Evolutionary conservation across 1,140 invertebrate genomes (phyloP).

Genomic region (Drosophila azteca): DNA sequence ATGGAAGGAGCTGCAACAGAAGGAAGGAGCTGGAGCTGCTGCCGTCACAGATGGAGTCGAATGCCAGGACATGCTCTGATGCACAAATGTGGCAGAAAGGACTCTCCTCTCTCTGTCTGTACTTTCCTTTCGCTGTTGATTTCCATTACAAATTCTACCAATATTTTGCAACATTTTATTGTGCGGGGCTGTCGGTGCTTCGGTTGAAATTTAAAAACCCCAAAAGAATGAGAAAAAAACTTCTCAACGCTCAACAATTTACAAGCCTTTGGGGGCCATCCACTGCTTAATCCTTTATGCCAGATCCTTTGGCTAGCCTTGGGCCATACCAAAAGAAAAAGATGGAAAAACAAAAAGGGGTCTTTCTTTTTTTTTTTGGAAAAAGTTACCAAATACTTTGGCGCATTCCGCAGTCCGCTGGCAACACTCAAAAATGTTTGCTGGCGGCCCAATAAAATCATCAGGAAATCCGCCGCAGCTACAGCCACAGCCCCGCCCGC

Average conservation of each 20-base stretch:
- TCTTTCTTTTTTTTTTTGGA: conserved; percentile 10
- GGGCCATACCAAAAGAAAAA: conserved; percentile 32
- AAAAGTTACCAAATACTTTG: conserved; percentile 76
- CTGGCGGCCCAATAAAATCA: conserved; percentile 79
- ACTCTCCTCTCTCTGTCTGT: neutral
- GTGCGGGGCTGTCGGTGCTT: conserved; percentile 43
- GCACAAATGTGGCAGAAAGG: conserved; percentile 9
- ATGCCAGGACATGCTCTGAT: conserved; percentile 42
- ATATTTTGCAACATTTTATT: conserved; percentile 69
- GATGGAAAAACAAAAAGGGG: conserved; percentile 7
- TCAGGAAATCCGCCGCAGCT: conserved; percentile 72
- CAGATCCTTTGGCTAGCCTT: conserved; percentile 48
- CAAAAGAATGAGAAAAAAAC: conserved; percentile 32
- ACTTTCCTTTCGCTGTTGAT: conserved; percentile 26
- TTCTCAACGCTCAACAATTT: conserved; percentile 60
- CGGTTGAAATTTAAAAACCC: conserved; percentile 59
- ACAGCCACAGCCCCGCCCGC: neutral
- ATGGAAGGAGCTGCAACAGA: conserved; percentile 18
- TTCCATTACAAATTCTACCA: conserved; percentile 45
- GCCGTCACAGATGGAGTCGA: conserved; percentile 26
- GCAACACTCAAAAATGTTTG: conserved; percentile 81
- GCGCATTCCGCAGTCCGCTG: conserved; percentile 72
- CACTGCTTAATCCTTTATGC: conserved; percentile 74
- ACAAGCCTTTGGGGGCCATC: conserved; percentile 54
- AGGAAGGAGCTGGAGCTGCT: conserved; percentile 17